Conservation (phyloP, 2,797 vertebrate genomes). For the Rhinophrynus dorsalis region DNA sequence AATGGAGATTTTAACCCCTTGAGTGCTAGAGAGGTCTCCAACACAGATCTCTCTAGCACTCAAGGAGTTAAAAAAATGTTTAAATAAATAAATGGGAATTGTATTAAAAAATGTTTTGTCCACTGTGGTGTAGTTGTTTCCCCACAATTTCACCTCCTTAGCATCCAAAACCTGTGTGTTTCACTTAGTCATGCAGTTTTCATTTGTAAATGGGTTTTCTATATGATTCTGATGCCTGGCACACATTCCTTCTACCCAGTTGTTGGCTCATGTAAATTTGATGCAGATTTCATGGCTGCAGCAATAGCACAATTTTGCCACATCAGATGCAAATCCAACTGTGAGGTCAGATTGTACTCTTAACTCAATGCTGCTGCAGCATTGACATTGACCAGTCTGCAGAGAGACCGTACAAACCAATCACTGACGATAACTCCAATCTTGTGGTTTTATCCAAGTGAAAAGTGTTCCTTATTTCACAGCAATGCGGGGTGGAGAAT, state of each 20-base stretch:
- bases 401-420: conserved; percentile 26
- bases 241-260: not conserved
- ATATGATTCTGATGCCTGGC: too few species aligned
- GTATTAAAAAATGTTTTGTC: too few species aligned
- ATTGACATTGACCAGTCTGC: conserved; percentile 42
- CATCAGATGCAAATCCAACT: not conserved
- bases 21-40: too few species aligned
- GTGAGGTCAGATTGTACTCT: not conserved
- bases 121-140: too few species aligned
- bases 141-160: too few species aligned
- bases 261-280: not conserved
- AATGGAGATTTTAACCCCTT: too few species aligned
- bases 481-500: conserved; percentile 42
- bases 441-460: not conserved
- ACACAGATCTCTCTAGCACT: too few species aligned
- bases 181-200: too few species aligned
- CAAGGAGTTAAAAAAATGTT: too few species aligned
- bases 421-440: not conserved
- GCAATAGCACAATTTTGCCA: not conserved
- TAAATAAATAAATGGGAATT: too few species aligned
- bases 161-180: too few species aligned
- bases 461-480: conserved; percentile 20
- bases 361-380: conserved; percentile 37
- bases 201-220: too few species aligned
- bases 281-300: not conserved